phyloP scores from a whole-genome alignment of 2,888 invertebrate species.

The Ypsolopha sequella region DNA sequence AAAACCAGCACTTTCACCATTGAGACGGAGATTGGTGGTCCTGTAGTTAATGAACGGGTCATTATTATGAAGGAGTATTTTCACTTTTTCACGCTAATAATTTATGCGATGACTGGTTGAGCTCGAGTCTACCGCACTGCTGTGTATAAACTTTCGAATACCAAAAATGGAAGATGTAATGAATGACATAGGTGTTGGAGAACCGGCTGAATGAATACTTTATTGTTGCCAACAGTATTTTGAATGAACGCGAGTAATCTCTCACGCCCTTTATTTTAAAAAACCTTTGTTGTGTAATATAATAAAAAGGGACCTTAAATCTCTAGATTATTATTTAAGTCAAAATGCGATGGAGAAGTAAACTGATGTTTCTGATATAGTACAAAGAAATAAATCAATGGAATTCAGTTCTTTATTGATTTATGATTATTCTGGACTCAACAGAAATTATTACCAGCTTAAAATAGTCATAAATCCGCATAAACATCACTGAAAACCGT shows the following conservation, averaged over 20 bases:
- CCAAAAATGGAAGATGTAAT: slow-evolving; percentile 28
- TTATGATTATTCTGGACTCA: background rate
- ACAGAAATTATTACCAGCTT: slow-evolving; percentile 3
- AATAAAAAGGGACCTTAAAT: too few species aligned
- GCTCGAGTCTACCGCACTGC: slow-evolving; percentile 13
- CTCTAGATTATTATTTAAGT: too few species aligned
- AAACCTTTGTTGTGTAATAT: background rate
- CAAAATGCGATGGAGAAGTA: too few species aligned
- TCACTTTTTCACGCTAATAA: slow-evolving; percentile 29
- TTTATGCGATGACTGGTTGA: slow-evolving; percentile 16
- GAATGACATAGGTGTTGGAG: slow-evolving; percentile 21
- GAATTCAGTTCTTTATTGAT: too few species aligned
- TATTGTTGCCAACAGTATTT: background rate
- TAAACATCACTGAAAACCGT: slow-evolving; percentile 24
- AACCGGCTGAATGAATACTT: slow-evolving; percentile 3
- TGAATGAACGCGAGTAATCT: slow-evolving; percentile 4
- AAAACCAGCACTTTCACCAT: too few species aligned
- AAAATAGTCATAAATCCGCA: slow-evolving; percentile 21
- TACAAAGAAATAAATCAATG: too few species aligned
- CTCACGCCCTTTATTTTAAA: background rate
- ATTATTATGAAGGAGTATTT: slow-evolving; percentile 22
- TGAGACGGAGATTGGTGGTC: too few species aligned
- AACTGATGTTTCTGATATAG: too few species aligned
- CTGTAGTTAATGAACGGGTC: background rate
- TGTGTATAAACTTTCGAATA: slow-evolving; percentile 22